phyloP scores from a whole-genome alignment of 2,888 invertebrate genomes.

The Tryphoninae sp. region DNA sequence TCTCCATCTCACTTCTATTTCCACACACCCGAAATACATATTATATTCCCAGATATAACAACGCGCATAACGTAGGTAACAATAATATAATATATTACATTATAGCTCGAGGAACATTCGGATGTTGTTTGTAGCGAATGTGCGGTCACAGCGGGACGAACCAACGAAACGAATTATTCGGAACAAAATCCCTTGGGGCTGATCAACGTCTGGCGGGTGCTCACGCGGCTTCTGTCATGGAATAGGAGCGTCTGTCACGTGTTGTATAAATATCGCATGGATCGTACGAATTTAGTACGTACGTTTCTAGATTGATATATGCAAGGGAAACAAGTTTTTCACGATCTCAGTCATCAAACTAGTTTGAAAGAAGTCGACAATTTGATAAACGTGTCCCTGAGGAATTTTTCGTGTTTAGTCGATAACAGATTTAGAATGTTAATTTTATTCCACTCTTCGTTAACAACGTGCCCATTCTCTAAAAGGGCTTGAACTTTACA shows the following conservation, averaged over 20 bases:
- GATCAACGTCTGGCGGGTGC: slow-evolving; percentile 40
- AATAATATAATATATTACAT: slow-evolving; percentile 39
- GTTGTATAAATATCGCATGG: slow-evolving; percentile 21
- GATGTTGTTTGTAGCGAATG: not conserved
- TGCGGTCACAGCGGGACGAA: not conserved
- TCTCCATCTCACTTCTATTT: slow-evolving; percentile 1
- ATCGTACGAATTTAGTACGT: slow-evolving; percentile 1
- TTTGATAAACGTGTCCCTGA: too few relatives aligned
- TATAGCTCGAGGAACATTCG: slow-evolving; percentile 23
- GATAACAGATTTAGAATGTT: too few relatives aligned
- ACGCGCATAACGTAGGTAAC: slow-evolving; percentile 1
- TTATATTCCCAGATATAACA: not conserved
- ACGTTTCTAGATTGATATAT: not conserved
- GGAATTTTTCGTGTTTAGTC: too few relatives aligned
- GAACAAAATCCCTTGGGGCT: slow-evolving; percentile 30
- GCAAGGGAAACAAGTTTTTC: too few relatives aligned
- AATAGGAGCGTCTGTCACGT: not conserved
- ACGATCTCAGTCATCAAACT: too few relatives aligned
- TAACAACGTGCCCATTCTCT: too few relatives aligned
- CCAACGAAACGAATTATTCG: slow-evolving; percentile 35
- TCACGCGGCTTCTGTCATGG: not conserved
- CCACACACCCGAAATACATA: not conserved
- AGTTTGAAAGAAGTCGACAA: too few relatives aligned
- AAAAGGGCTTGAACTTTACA: too few relatives aligned
- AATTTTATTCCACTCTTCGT: too few relatives aligned